Conservation (phyloP, 2,113 vertebrate species). For the Paradoxurus hermaphroditus region DNA sequence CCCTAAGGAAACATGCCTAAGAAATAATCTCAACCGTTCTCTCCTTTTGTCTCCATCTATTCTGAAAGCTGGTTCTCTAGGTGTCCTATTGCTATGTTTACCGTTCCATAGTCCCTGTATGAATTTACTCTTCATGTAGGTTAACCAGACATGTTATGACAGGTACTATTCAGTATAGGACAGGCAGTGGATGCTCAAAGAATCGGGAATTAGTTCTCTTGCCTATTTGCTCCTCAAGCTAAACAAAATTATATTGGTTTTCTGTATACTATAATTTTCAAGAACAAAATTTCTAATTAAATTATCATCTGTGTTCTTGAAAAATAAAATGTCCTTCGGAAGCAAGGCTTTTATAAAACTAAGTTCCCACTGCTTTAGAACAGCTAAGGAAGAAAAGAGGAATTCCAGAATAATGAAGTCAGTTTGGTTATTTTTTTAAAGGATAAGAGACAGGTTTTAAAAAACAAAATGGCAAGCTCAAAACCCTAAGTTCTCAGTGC, state of each 20-base stretch:
- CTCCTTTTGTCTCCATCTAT: not conserved
- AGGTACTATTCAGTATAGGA: not conserved
- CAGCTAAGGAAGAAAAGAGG: not conserved
- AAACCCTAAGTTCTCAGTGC: not conserved
- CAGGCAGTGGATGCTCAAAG: not conserved
- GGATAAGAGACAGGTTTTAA: not conserved
- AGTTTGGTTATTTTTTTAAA: not conserved
- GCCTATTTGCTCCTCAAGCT: not conserved
- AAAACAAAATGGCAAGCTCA: not conserved
- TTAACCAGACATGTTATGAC: not conserved
- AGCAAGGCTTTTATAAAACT: not conserved
- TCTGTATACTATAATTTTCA: not conserved
- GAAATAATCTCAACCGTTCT: not conserved
- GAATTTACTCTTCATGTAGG: not conserved
- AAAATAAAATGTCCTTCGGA: not conserved
- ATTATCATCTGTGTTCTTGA: not conserved
- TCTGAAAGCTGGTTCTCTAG: not conserved
- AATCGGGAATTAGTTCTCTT: not conserved
- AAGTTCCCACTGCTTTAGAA: not conserved
- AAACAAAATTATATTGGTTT: not conserved
- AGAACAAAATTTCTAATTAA: not conserved
- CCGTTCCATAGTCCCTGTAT: not conserved
- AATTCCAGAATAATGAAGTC: not conserved
- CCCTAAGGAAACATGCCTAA: too few relatives aligned
- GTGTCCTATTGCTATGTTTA: not conserved